Evolutionary conservation across 2,113 vertebrate species (phyloP), one percentile per base, ranked within the genome.

Genomic region (Python bivittatus): DNA sequence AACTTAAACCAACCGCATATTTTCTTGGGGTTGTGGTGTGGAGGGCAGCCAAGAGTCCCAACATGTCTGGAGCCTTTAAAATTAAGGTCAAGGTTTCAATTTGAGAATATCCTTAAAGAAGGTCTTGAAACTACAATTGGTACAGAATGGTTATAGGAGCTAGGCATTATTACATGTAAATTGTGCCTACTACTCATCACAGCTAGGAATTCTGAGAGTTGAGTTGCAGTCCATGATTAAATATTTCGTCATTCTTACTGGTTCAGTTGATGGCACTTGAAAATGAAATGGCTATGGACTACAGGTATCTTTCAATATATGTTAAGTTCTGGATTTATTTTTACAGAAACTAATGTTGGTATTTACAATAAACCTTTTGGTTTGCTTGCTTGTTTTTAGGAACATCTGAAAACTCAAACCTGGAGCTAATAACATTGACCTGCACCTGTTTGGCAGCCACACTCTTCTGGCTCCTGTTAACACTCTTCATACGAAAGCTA

Each of bases 381-480:
- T 94, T 93, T 58, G 60, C 0, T 85, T 97, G 94, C 88, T 23
- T 97, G 90, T 97, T 96, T 91, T 88, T 95, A 99, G 99, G 98
- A 94, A 96, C 96, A 8, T 95, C 97, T 0, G 98, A 99, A 94
- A 97, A 96, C 86, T 98, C 98, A 0, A 98, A 98, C 64, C 95
- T 99, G 97, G 99, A 99, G 96, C 97, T 99, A 60, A 98, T 99
- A 92, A 98, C 98, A 0, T 96, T 99, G 90, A 98, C 98, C 0
- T 99, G 98, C 90, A 99, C 99, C 93, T 99, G 99, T 3, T 98
- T 99, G 94, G 98, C 98, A 92, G 99, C 98, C 0, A 98, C 98
- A 0, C 97, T 99, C 84, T 98, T 99, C 96, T 99, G 99, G 99
- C 98, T 99, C 61, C 95, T 99, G 38, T 57, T 99, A 95, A 99